phyloP scores from a whole-genome alignment of 2,888 invertebrate genomes.

The Temnothorax unifasciatus region DNA sequence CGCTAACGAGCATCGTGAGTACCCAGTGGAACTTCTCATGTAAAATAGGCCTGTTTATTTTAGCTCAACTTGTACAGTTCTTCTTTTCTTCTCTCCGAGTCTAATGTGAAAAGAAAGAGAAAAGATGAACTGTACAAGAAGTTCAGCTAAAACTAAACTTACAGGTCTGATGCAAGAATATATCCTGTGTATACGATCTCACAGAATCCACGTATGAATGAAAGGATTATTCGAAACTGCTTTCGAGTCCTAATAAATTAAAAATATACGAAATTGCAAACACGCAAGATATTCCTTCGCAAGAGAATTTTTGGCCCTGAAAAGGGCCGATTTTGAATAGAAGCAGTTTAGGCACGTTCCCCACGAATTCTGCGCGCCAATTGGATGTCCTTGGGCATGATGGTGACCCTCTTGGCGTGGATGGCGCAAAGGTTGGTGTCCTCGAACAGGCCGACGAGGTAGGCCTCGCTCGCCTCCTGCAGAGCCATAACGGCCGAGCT shows the following conservation, averaged over 20 bases:
- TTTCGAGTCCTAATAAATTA: not conserved
- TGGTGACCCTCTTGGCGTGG: slow-evolving; percentile 67
- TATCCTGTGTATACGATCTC: not conserved
- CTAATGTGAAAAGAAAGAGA: no score
- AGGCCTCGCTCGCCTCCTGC: slow-evolving; percentile 89
- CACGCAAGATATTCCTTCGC: not conserved
- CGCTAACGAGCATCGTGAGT: no score
- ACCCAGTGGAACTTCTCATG: no score
- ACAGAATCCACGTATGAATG: not conserved
- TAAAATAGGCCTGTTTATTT: no score
- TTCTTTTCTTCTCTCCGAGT: no score
- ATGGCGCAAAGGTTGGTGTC: slow-evolving; percentile 68
- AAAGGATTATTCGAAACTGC: no score
- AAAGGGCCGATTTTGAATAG: slow-evolving; percentile 51
- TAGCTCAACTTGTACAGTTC: no score
- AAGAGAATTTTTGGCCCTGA: slow-evolving; percentile 48
- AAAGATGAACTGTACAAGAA: no score
- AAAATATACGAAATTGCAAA: not conserved
- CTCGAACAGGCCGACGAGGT: slow-evolving; percentile 87
- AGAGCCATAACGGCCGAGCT: slow-evolving; percentile 91
- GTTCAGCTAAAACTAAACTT: no score
- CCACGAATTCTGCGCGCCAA: slow-evolving; percentile 88
- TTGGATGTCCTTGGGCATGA: slow-evolving; percentile 71
- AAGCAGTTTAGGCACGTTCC: slow-evolving; percentile 77
- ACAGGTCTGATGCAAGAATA: no score